Evolutionary conservation across 1,140 invertebrate species (phyloP).

Genomic region (Luehdorfia chinensis): DNA sequence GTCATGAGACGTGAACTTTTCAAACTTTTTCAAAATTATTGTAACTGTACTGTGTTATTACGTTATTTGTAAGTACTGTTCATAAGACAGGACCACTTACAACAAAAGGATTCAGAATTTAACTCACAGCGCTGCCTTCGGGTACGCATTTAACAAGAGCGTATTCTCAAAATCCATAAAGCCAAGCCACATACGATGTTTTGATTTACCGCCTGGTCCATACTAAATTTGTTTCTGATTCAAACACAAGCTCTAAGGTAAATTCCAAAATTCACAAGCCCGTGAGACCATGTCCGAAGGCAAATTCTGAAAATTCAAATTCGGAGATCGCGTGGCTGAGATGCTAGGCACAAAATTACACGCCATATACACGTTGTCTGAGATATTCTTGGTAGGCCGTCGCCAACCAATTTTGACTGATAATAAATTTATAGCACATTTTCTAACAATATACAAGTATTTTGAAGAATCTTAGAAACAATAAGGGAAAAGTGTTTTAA

Average conservation of each 20-base stretch:
- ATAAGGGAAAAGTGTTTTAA: too few species aligned
- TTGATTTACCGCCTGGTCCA: neutral
- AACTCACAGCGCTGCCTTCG: too few species aligned
- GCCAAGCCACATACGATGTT: too few species aligned
- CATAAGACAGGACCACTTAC: too few species aligned
- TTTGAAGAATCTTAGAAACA: too few species aligned
- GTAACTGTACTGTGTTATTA: too few species aligned
- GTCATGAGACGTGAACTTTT: too few species aligned
- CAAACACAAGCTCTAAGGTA: slow-evolving; percentile 15
- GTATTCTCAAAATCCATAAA: too few species aligned
- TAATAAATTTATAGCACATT: neutral
- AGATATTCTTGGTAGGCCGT: neutral
- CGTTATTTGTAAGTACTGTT: too few species aligned
- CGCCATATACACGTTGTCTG: neutral
- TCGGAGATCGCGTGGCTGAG: slow-evolving; percentile 7
- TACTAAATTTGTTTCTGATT: slow-evolving; percentile 13
- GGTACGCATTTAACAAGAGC: too few species aligned
- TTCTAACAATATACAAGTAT: neutral
- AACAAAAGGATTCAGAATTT: too few species aligned
- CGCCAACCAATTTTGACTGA: neutral
- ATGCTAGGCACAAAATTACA: slow-evolving; percentile 14
- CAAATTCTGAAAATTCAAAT: slow-evolving; percentile 15
- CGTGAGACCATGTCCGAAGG: slow-evolving; percentile 11
- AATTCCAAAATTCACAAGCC: slow-evolving; percentile 16
- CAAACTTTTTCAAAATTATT: too few species aligned